Evolutionary conservation across 2,797 vertebrate species (phyloP).

Genomic region (Pteropus rufus): DNA sequence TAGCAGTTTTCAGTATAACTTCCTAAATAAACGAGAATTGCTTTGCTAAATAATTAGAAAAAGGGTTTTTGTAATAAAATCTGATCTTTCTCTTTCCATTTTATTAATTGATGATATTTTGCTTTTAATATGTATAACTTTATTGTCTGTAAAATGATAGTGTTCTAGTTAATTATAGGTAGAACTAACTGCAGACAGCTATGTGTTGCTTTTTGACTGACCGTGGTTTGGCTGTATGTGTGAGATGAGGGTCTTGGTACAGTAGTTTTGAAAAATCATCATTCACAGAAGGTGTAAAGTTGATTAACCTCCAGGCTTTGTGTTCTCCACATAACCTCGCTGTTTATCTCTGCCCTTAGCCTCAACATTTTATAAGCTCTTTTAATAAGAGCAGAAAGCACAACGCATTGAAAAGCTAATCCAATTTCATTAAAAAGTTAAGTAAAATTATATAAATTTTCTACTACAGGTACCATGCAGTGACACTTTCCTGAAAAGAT

Average conservation of each 20-base stretch:
- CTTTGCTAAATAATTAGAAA: slow-evolving; percentile 8
- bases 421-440: neutral
- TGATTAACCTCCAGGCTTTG: neutral
- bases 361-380: neutral
- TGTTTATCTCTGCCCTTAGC: neutral
- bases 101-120: neutral
- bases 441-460: neutral
- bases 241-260: neutral
- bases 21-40: neutral
- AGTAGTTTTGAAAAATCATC: neutral
- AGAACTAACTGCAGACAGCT: neutral
- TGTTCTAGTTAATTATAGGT: neutral
- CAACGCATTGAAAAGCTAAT: neutral
- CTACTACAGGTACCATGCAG: neutral
- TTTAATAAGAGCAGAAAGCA: neutral
- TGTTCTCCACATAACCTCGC: neutral
- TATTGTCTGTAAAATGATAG: neutral
- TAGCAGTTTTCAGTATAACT: neutral
- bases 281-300: neutral
- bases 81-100: neutral
- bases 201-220: neutral
- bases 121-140: neutral
- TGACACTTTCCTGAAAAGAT: neutral
- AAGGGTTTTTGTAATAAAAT: neutral
- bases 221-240: neutral